A percentile compares a stretch with the other conserved stretches of the same genome.
These are phyloP conservation scores for Dicyrtoma fusca DNA, from an alignment of 2,888 invertebrate species.

Conservation along the genomic window DNA sequence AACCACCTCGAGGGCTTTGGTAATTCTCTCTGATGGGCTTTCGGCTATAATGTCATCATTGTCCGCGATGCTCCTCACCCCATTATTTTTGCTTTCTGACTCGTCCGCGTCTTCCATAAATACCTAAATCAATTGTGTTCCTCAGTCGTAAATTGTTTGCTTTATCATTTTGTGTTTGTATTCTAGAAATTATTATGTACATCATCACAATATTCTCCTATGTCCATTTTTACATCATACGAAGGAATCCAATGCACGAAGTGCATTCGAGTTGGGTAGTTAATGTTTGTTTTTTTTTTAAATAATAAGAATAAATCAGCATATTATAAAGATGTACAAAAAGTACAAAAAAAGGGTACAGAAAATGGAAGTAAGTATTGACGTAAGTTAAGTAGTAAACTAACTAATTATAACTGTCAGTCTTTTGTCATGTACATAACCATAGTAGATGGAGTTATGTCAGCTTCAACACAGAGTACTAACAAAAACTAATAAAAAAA, in stretches of 20 bases:
- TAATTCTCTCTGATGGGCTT: conserved; percentile 55
- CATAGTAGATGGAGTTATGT: too few species aligned
- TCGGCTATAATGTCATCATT: conserved; percentile 37
- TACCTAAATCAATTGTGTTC: conserved; percentile 43
- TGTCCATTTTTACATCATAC: too few species aligned
- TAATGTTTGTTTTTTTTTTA: too few species aligned
- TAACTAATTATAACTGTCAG: background rate
- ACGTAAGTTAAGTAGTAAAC: background rate
- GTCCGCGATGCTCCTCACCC: conserved; percentile 53
- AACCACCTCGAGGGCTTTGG: conserved; percentile 57
- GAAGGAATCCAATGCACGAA: too few species aligned
- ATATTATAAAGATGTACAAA: background rate
- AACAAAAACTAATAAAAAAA: too few species aligned
- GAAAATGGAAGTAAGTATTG: background rate
- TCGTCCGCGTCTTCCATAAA: conserved; percentile 52
- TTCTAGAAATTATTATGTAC: too few species aligned
- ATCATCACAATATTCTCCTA: too few species aligned
- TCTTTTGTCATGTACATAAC: background rate
- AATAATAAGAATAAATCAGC: background rate
- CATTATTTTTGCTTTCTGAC: conserved; percentile 51
- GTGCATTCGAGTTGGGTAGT: too few species aligned
- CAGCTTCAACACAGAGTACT: too few species aligned
- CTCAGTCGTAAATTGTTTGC: conserved; percentile 1
- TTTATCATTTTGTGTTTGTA: too few species aligned
- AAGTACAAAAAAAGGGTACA: background rate